Base-by-base conservation (phyloP, 2,888 invertebrate species). In the Theodoxus fluviatilis region DNA sequence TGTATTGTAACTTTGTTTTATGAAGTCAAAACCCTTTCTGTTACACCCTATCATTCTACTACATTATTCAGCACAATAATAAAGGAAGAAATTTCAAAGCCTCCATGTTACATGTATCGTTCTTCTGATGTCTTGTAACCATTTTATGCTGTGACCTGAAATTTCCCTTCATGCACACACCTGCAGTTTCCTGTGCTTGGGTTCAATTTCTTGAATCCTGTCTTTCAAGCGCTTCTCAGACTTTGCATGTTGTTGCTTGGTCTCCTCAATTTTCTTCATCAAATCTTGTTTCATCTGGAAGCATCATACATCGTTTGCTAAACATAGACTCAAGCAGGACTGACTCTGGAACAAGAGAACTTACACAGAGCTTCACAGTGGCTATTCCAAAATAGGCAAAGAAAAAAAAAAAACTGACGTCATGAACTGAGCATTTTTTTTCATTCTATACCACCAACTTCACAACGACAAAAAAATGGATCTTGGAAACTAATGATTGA, bases 181-280 rank as follows among this genome's bases (percentile, higher is more conserved):
- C 74, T 76, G 80, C 1, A 80, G 75, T 28, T 79, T 73, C 18
- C 40, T 59, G 67, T 81, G 78, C 37, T 80, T 78, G 6, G 82
- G 82, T 61, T 76, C 70, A n/a, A 80, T 73, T 64, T 74, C 68
- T 7, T 28, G 52, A 15, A 81, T 63, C 38, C 76, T 71, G 22
- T 79, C 76, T 55, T 73, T 71, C 71, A 83, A 79, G n/a, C 69
- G 73, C 40, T 77, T 71, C 55, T 74, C 70, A 18, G 79, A 79
- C 28, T 80, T 80, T 40, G 74, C 73, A 65, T 79, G 76, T 67
- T 81, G 77, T 66, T 75, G 75, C 55, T 76, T 67, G 9, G 78
- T 78, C 57, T 79, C 79, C n/a, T 75, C 70, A n/a, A 80, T 71
- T 65, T 80, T 76, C 18, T 68, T 72, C n/a, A 74, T 71, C 43